Evolutionary conservation across 2,888 invertebrate species (phyloP).

Genomic region (Caradrina clavipalpis): DNA sequence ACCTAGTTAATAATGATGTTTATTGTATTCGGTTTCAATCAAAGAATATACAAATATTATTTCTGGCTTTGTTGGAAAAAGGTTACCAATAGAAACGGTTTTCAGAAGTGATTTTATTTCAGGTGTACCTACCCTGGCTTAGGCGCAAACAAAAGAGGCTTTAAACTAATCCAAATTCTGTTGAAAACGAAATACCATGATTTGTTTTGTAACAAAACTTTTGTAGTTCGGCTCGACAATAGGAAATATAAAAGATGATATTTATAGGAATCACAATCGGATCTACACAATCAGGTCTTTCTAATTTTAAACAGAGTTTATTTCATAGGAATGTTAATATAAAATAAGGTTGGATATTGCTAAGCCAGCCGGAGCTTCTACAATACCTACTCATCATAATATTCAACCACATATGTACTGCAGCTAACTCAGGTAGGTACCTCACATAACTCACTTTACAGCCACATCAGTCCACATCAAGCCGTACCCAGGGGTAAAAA

Average conservation of each 20-base stretch:
- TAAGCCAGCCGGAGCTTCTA: too few species aligned
- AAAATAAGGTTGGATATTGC: too few species aligned
- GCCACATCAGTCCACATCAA: constrained; percentile 37
- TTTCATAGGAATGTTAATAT: too few species aligned
- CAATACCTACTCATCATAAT: background rate
- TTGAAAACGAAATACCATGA: background rate
- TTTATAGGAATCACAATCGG: too few species aligned
- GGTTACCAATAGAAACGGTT: constrained; percentile 24
- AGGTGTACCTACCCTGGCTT: constrained; percentile 11
- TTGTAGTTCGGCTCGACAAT: background rate
- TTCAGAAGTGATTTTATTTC: constrained; percentile 23
- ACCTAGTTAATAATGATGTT: constrained; percentile 23
- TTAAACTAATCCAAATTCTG: constrained; percentile 15
- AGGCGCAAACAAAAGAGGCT: constrained; percentile 3
- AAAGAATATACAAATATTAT: constrained; percentile 10
- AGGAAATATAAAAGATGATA: background rate
- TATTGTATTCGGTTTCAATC: constrained; percentile 32
- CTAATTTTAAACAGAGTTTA: too few species aligned
- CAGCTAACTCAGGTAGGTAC: constrained; percentile 8
- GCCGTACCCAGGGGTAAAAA: constrained; percentile 53
- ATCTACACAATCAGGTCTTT: too few species aligned
- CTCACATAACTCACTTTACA: constrained; percentile 32
- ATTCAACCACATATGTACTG: background rate
- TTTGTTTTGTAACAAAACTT: background rate
- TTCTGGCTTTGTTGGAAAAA: constrained; percentile 20